phyloP scores from a whole-genome alignment of 2,797 vertebrate genomes.

The Manis javanica region DNA sequence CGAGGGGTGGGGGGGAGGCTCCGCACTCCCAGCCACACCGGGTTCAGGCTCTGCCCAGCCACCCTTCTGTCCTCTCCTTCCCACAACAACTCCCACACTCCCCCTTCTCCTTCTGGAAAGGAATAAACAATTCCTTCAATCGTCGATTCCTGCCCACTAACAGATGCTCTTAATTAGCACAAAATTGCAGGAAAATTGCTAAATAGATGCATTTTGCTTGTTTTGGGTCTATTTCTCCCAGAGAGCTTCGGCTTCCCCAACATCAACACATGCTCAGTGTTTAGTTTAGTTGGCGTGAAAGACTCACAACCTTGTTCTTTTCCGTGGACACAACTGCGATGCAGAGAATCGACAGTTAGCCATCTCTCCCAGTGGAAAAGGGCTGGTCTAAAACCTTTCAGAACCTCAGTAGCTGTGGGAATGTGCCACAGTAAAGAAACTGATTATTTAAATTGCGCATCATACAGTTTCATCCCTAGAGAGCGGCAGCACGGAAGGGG shows the following conservation, averaged over 20 bases:
- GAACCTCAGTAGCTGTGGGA: neutral
- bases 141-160: constrained; percentile 46
- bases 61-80: neutral
- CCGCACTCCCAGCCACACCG: neutral
- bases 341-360: neutral
- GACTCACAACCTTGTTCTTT: neutral
- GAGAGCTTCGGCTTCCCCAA: constrained; percentile 26
- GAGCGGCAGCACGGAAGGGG: neutral
- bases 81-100: neutral
- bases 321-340: neutral
- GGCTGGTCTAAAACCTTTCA: neutral
- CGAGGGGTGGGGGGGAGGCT: neutral
- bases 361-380: neutral
- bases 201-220: constrained; percentile 73
- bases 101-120: constrained; percentile 31
- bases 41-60: neutral
- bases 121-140: constrained; percentile 50
- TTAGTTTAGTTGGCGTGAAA: neutral
- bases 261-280: neutral
- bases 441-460: neutral
- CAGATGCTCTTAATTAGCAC: constrained; percentile 77
- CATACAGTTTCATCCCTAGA: neutral
- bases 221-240: constrained; percentile 62
- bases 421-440: neutral
- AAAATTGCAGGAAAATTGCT: constrained; percentile 64